phyloP scores from a whole-genome alignment of 2,888 invertebrate species.

The Meta bourneti region DNA sequence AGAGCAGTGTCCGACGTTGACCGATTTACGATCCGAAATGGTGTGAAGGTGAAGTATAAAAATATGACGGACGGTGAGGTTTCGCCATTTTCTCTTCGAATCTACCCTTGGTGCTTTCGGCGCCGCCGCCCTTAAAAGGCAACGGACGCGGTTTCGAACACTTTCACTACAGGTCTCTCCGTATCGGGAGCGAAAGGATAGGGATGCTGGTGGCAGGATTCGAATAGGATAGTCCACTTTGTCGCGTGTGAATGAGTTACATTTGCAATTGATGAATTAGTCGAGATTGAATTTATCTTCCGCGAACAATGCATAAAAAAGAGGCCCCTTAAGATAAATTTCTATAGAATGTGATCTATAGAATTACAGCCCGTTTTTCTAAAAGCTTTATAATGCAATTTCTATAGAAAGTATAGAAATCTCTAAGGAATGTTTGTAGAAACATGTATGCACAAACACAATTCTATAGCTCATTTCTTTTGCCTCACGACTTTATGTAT shows the following conservation, averaged over 20 bases:
- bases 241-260: background rate
- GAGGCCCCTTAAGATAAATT: background rate
- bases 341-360: no score
- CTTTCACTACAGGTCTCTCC: background rate
- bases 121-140: slow-evolving; percentile 58
- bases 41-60: slow-evolving; percentile 37
- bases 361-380: no score
- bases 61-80: slow-evolving; percentile 11
- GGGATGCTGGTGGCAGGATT: background rate
- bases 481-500: no score
- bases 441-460: no score
- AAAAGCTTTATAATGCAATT: no score
- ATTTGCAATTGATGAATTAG: background rate
- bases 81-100: slow-evolving; percentile 22
- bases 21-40: slow-evolving; percentile 42
- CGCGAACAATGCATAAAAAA: background rate
- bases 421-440: no score
- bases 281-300: background rate
- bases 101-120: slow-evolving; percentile 8
- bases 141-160: slow-evolving; percentile 35
- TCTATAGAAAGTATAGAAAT: no score
- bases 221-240: background rate
- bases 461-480: no score
- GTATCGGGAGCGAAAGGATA: background rate
- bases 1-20: slow-evolving; percentile 30